Base-by-base conservation (phyloP, 1,140 invertebrate species). In the Stegodyphus mimosarum region DNA sequence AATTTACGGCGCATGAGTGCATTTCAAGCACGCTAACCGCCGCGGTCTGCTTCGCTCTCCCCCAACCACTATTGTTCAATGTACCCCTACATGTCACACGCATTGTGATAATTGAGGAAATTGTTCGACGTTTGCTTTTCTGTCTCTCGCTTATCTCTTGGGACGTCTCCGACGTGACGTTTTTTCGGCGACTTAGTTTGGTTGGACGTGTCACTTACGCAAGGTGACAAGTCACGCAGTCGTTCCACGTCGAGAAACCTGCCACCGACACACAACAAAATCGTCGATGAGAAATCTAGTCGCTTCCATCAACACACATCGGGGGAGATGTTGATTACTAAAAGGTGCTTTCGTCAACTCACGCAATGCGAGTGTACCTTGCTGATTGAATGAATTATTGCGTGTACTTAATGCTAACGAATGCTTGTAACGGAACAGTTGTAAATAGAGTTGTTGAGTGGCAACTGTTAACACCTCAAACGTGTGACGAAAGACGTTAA, bases 171-270 rank as follows among this genome's bases (percentile, higher is more conserved):
- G 6, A 6, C 78, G 53, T 81, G 53, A 48, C 78, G n/a, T 60
- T 52, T 81, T 50, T 33, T 33, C 33, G 33, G 52, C 70, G 78
- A 81, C 53, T 81, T 72, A 72, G 78, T 63, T 71, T 18, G 50
- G 33, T 33, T 33, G 51, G 70, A 83, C 80, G 80, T 83, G 80
- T 81, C 78, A 63, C 78, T 81, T 81, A 74, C 80, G 10, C 9
- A 7, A 71, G 49, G 33, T 71, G 69, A 71, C 69, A 50, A 33
- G 33, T 71, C 69, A 71, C 69, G 69, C 49, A 71, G 55, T 60
- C 67, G 52, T 51, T 33, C n/a, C 73, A 52, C 49, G 70, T 75
- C 55, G 33, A 33, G 33, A 33, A 33, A 33, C 33, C 33, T 33
- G 33, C 33, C 33, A 33, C 33, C 33, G 33, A 33, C 33, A 75